Percentiles rank a stretch among this genome's conserved stretches.
Conservation (phyloP, 2,797 vertebrate genomes). For the Crossoptilon crossoptilon region DNA sequence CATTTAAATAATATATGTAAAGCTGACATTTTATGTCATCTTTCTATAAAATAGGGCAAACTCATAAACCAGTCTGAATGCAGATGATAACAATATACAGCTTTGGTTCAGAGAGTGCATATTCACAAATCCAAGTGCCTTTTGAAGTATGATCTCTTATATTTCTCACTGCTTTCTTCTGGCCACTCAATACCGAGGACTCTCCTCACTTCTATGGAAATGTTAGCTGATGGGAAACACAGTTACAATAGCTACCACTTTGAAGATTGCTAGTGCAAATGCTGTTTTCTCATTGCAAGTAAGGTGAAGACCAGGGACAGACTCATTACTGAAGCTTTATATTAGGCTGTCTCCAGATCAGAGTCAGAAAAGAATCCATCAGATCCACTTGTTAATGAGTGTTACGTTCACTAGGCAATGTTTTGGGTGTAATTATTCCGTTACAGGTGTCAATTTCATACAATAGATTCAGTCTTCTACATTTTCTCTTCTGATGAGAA, state of each 20-base stretch:
- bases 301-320: background rate
- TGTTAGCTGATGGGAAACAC: background rate
- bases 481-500: background rate
- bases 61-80: constrained; percentile 16
- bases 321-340: background rate
- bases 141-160: constrained; percentile 25
- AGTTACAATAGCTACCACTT: background rate
- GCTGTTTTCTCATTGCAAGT: background rate
- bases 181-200: background rate
- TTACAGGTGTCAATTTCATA: background rate
- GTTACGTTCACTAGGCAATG: background rate
- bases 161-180: background rate
- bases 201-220: background rate
- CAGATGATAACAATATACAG: background rate
- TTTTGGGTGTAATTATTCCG: background rate
- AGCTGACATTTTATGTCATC: constrained; percentile 27
- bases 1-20: constrained; percentile 60
- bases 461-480: background rate
- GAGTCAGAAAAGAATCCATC: background rate
- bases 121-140: background rate
- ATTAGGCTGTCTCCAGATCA: background rate
- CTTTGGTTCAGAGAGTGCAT: background rate
- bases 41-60: constrained; percentile 31
- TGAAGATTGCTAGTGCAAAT: background rate
- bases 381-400: background rate